Base-by-base conservation (phyloP, 2,888 invertebrate genomes). In the Ophonus ardosiacus region DNA sequence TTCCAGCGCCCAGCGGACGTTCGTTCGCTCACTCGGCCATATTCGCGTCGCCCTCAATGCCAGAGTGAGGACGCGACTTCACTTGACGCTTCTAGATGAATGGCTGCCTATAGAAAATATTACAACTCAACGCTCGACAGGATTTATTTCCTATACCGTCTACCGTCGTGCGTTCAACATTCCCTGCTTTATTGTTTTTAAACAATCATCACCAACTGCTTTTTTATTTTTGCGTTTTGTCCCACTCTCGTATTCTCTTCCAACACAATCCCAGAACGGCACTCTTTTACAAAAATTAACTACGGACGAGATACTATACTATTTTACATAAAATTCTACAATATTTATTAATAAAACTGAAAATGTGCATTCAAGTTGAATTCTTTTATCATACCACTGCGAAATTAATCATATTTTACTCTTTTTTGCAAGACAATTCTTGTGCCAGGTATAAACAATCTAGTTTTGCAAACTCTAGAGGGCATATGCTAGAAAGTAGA, bases 171-270 rank as follows among this genome's bases (percentile, higher is more conserved):
- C 40, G 43, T 74, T 51, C 40, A 74, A 18, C 71, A 74, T 74
- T 43, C 71, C 43, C 43, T 74, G 71, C 71, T 74, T 74, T 74
- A 74, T 74, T 74, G 71, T 74, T 74, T 74, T 74, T 74, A 74
- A 74, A 74, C 71, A 74, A 74, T 74, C 71, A 74, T 74, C 71
- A 15, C 71, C 43, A 74, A 43, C 71, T 74, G 43, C 71, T 21
- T 40, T 74, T 43, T 68, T 40, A 68, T 68, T 68, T 74, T 74
- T 18, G 8, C 71, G 15, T 68, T 68, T 68, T 38, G 68, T 38
- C 40, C 24, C 7, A 15, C 68, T 68, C 68, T 40, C 17, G 68
- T 40, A 38, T 63, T 63, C 63, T 63, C 68, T 15, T 38, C 31
- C 15, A 65, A 21, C 24, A 38, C 38, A 7, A 31, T 68, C 38